Evolutionary conservation across 1,140 invertebrate species (phyloP), one percentile per base, ranked within the genome.

Genomic region (Neodiprion fabricii): DNA sequence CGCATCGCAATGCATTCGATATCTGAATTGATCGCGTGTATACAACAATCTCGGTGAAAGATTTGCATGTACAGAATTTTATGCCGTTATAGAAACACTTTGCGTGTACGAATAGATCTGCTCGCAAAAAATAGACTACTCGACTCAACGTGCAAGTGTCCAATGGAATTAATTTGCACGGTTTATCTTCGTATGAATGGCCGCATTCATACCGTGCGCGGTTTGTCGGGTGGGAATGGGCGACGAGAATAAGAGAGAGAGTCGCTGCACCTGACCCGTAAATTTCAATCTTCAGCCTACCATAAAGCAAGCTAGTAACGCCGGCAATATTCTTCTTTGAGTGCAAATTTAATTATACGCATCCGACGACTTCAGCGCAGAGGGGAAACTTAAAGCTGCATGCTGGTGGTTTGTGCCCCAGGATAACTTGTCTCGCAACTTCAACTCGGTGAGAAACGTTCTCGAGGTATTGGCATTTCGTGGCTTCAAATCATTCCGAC

Each of bases 291-390:
- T 17, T 61, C 53, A 61, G 53, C 53, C 53, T 61, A 61, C 53
- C 53, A 61, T 61, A 61, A 61, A 61, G n/a, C n/a, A 61, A 61
- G 53, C 53, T 17, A 17, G 53, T 61, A 61, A 61, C 53, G 11
- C 53, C n/a, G 9, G 53, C 53, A 61, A 61, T 61, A 61, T 61
- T 61, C 53, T 61, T 61, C 53, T 61, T 61, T 61, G 53, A 61
- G 53, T 61, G n/a, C 53, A 61, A 61, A 61, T 61, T 61, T 61
- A 61, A 61, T 61, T 61, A 40, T 40, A 61, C 53, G 53, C 53
- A 61, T 61, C 53, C 53, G n/a, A 61, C 53, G 53, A 61, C 53
- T 61, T 61, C 53, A 40, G 28, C 28, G 53, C 53, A 61, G 53
- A 61, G 53, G 53, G 53, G 53, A 61, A 61, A 61, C 53, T 61